Evolutionary conservation across 2,797 vertebrate species (phyloP), one percentile per base, ranked within the genome.

Genomic region (Anabacerthia variegaticeps): DNA sequence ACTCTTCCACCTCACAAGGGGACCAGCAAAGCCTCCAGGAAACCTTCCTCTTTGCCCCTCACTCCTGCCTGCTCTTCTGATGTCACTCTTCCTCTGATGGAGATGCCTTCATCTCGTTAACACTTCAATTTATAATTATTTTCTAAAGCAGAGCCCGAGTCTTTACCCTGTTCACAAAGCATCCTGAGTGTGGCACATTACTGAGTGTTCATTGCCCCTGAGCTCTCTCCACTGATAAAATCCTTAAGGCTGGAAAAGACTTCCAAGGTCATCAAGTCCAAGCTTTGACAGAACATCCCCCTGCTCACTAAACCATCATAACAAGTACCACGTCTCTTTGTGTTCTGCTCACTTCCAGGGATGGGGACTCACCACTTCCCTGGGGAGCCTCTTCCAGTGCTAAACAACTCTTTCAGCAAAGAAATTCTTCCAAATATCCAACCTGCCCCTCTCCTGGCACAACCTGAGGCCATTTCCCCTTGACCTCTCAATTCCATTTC

Each of bases 111-210:
- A 71, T 23, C 62, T 48, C 21, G 5, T 27, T 51, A 69, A 74
- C 28, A n/a, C 2, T 28, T 46, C 6, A 37, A 23, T 51, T 52
- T 43, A 6, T 17, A 37, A 19, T 14, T 48, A 5, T n/a, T 56
- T 30, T 23, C 12, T 65, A 39, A 34, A 55, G 19, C 37, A 61
- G 1, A 41, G 17, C 34, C 48, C 8, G 17, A 56, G 12, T 34
- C 51, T 46, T 55, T 34, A 5, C 13, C 17, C 6, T 8, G 17
- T 37, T 87, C 20, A 48, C 51, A 68, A 87, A 22, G 18, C 21
- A 51, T 5, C 2, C 0, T 7, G 3, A 23, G 11, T 7, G 7
- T 27, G 20, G 52, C 39, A 37, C 2, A 23, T 10, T 22, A 10
- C 12, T 30, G 18, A 41, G 12, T 51, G 18, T 19, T 84, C 44